Conservation (phyloP, 2,113 vertebrate species). For the Gopherus flavomarginatus region DNA sequence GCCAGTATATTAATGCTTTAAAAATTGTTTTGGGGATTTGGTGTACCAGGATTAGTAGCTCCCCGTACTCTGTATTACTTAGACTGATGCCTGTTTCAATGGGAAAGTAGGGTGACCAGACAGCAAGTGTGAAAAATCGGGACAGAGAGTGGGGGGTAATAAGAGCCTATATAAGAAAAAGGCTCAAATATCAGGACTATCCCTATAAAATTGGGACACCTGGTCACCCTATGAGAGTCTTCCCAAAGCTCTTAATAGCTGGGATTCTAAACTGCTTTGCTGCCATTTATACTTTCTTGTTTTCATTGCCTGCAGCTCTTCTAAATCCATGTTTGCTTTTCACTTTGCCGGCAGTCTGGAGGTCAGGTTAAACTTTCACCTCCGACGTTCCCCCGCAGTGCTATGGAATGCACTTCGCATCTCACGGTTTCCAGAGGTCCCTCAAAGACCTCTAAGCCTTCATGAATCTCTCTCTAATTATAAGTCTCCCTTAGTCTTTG, state of each 20-base stretch:
- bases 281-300: rapidly evolving
- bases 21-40: too few relatives aligned
- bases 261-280: rapidly evolving
- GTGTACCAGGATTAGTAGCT: neutral
- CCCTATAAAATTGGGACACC: too few relatives aligned
- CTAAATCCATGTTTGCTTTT: neutral
- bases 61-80: neutral
- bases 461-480: slow-evolving; percentile 33
- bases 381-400: neutral
- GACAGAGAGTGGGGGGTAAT: too few relatives aligned
- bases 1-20: neutral
- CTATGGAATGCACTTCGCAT: neutral
- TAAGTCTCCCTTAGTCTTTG: neutral
- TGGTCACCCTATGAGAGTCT: rapidly evolving
- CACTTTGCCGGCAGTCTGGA: neutral
- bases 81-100: neutral
- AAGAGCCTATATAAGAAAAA: too few relatives aligned
- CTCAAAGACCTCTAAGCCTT: neutral
- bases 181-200: too few relatives aligned
- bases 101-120: neutral
- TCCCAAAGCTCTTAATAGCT: neutral
- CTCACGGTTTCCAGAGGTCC: neutral
- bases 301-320: neutral
- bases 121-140: too few relatives aligned
- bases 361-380: neutral